Evolutionary conservation across 2,888 invertebrate genomes (phyloP).

Genomic region (Anarsia innoxiella): DNA sequence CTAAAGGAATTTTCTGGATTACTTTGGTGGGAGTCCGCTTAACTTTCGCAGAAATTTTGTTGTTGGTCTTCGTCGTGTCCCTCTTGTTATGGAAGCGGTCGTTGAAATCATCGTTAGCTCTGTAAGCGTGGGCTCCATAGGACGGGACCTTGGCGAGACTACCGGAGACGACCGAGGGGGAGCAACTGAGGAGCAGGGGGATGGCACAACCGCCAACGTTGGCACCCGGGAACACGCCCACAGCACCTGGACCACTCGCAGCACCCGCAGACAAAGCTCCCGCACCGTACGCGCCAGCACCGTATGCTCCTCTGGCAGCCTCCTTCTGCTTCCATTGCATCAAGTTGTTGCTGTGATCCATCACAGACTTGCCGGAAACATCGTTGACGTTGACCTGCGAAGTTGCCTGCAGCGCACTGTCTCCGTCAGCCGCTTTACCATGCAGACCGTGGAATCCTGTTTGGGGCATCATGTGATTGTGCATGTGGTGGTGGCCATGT

Average conservation of each 20-base stretch:
- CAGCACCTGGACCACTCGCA: slow-evolving; percentile 29
- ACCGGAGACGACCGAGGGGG: slow-evolving; percentile 55
- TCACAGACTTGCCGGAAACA: slow-evolving; percentile 26
- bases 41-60: slow-evolving; percentile 19
- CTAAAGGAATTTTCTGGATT: slow-evolving; percentile 9
- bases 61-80: slow-evolving; percentile 37
- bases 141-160: slow-evolving; percentile 42
- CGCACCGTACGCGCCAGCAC: slow-evolving; percentile 7
- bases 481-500: not conserved
- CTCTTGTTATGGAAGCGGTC: slow-evolving; percentile 42
- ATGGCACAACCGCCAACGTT: slow-evolving; percentile 55
- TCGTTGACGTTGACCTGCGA: slow-evolving; percentile 37
- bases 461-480: not conserved
- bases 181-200: slow-evolving; percentile 60
- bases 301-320: slow-evolving; percentile 29
- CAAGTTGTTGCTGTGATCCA: slow-evolving; percentile 27
- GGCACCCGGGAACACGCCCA: slow-evolving; percentile 59
- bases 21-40: slow-evolving; percentile 15
- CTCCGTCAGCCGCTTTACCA: slow-evolving; percentile 35
- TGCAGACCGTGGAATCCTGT: slow-evolving; percentile 12
- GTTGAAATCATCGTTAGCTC: slow-evolving; percentile 42
- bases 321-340: slow-evolving; percentile 35
- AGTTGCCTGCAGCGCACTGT: slow-evolving; percentile 29
- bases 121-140: slow-evolving; percentile 41
- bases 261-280: not conserved